These are phyloP conservation scores for Acronicta leporina DNA, from an alignment of 2,888 invertebrate genomes.

Conservation along the genomic window DNA sequence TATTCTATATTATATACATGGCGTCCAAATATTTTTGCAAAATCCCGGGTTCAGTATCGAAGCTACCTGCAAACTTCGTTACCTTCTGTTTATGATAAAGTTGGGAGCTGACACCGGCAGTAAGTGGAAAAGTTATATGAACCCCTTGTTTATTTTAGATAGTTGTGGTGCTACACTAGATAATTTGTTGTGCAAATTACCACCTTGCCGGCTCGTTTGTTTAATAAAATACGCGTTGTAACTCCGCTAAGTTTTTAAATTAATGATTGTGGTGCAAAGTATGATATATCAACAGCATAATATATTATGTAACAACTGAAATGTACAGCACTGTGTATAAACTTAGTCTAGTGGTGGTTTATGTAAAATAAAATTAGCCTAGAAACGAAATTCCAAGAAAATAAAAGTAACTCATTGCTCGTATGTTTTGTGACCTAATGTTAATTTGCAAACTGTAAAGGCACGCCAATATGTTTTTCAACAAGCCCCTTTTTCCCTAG, in stretches of 20 bases:
- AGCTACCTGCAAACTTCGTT: slow-evolving; percentile 68
- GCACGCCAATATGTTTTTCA: too few species aligned
- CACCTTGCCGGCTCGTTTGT: slow-evolving; percentile 35
- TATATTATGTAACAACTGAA: slow-evolving; percentile 32
- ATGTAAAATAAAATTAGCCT: background rate
- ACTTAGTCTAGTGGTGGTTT: slow-evolving; percentile 13
- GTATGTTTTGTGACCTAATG: too few species aligned
- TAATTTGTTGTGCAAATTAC: slow-evolving; percentile 64
- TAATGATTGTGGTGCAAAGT: slow-evolving; percentile 45
- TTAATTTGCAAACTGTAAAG: too few species aligned
- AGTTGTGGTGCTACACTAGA: slow-evolving; percentile 55
- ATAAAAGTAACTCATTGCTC: too few species aligned
- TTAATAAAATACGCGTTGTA: slow-evolving; percentile 50
- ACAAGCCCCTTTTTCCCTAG: too few species aligned
- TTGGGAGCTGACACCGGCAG: slow-evolving; percentile 67
- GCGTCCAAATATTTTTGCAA: slow-evolving; percentile 55
- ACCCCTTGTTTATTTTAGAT: slow-evolving; percentile 65
- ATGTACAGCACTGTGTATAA: slow-evolving; percentile 9
- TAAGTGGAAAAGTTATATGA: slow-evolving; percentile 74
- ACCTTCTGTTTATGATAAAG: slow-evolving; percentile 75
- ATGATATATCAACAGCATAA: slow-evolving; percentile 43
- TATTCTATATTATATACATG: too few species aligned
- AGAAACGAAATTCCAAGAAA: too few species aligned
- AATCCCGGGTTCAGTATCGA: slow-evolving; percentile 59
- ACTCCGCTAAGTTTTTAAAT: slow-evolving; percentile 45